Evolutionary conservation across 2,113 vertebrate species (phyloP).

Genomic region (Crotalus helleri): DNA sequence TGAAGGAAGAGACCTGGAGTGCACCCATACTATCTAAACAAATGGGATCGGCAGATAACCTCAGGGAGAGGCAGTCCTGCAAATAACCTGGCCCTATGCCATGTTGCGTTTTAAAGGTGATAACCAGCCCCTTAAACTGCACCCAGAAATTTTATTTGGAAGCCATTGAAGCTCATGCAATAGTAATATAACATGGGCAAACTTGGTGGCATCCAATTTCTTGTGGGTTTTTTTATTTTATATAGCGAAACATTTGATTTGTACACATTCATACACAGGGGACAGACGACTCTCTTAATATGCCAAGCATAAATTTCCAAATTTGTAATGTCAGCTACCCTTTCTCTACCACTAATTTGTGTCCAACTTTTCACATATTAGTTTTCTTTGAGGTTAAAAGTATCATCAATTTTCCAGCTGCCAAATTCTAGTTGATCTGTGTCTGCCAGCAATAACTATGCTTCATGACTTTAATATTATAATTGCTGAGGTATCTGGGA

Average conservation of each 20-base stretch:
- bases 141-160: neutral
- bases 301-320: constrained; percentile 43
- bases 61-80: neutral
- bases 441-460: accelerated
- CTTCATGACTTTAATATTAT: constrained; percentile 37
- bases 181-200: neutral
- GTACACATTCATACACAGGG: constrained; percentile 12
- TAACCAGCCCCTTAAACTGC: neutral
- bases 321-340: constrained; percentile 38
- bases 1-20: neutral
- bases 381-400: constrained; percentile 1
- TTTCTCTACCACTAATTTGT: constrained; percentile 11
- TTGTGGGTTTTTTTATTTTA: neutral
- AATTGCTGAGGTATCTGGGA: constrained; percentile 32
- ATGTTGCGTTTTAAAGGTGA: neutral
- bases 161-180: neutral
- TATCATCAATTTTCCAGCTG: constrained; percentile 7
- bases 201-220: neutral
- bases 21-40: neutral
- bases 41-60: neutral
- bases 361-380: constrained; percentile 29
- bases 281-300: constrained; percentile 36
- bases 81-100: neutral
- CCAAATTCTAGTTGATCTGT: neutral
- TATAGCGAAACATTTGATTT: constrained; percentile 54